These are phyloP conservation scores for Ferrisia virgata DNA, from an alignment of 2,888 invertebrate species.

Conservation along the genomic window DNA sequence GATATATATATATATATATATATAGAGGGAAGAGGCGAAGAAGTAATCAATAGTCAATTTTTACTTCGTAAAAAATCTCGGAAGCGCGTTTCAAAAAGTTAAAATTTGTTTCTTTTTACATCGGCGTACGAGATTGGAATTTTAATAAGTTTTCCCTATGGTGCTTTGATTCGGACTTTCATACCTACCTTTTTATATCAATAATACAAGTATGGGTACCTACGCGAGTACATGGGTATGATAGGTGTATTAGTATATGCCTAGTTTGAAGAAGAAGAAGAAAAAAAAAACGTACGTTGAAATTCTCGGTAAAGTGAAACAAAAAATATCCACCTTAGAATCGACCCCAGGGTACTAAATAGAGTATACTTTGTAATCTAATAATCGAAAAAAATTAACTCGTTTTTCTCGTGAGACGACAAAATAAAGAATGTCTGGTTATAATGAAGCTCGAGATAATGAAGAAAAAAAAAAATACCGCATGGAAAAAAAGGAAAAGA, in stretches of 20 bases:
- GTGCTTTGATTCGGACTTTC: background rate
- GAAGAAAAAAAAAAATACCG: background rate
- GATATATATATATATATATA: too few species aligned
- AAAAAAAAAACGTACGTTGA: background rate
- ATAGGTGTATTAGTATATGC: too few species aligned
- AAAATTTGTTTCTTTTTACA: background rate
- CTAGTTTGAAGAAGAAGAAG: too few species aligned
- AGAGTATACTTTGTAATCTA: background rate
- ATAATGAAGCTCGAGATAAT: background rate
- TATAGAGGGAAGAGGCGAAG: too few species aligned
- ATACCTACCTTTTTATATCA: background rate
- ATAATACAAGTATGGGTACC: background rate
- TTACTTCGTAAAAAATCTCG: background rate
- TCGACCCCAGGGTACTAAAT: background rate
- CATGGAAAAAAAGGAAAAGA: background rate
- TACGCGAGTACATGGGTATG: too few species aligned
- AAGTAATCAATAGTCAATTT: slow-evolving; percentile 2
- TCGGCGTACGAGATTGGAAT: background rate
- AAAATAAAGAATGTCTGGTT: background rate
- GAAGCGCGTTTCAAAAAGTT: background rate
- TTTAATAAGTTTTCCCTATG: background rate
- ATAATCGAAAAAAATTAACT: background rate
- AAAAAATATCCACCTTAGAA: too few species aligned
- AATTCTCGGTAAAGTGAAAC: background rate
- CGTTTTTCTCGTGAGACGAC: background rate